phyloP scores from a whole-genome alignment of 2,797 vertebrate species.

The Pantherophis alleghaniensis region DNA sequence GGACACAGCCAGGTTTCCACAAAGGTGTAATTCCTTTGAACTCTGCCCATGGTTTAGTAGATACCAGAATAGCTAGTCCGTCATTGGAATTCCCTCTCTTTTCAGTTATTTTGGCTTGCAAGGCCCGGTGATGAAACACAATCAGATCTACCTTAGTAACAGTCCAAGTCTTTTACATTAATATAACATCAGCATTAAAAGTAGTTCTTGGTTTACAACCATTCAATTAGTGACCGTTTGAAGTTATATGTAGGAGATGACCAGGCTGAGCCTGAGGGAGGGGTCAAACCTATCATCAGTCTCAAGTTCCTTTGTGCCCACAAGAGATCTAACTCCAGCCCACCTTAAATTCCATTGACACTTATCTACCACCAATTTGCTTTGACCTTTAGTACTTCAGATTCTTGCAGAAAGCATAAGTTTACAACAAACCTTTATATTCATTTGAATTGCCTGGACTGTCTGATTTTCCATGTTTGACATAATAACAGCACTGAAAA shows the following conservation, averaged over 20 bases:
- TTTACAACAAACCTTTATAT: background rate
- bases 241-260: background rate
- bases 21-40: background rate
- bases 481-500: background rate
- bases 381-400: background rate
- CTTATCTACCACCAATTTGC: background rate
- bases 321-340: background rate
- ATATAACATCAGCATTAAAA: background rate
- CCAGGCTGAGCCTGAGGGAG: background rate
- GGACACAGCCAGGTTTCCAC: background rate
- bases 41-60: background rate
- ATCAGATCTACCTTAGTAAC: background rate
- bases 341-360: background rate
- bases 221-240: background rate
- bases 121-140: background rate
- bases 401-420: background rate
- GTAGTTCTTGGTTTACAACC: background rate
- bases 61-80: background rate
- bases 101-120: background rate
- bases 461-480: background rate
- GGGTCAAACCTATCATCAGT: background rate
- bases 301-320: background rate
- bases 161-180: background rate
- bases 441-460: background rate
- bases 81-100: background rate